Conservation (phyloP, 2,888 invertebrate species). For the Orthosia gracilis region DNA sequence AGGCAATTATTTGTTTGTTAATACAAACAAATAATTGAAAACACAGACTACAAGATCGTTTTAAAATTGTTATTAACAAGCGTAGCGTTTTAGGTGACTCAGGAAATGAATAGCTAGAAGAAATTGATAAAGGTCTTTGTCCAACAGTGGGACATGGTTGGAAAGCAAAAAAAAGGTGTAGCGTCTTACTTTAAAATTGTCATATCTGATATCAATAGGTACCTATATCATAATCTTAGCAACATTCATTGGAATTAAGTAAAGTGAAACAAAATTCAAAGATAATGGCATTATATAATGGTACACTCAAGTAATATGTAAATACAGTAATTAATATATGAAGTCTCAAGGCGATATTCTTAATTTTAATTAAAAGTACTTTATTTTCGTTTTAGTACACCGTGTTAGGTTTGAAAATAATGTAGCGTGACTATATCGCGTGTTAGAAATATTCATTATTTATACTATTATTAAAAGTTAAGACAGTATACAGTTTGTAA, state of each 20-base stretch:
- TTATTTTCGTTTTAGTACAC: conserved; percentile 6
- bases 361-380: conserved; percentile 47
- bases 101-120: not conserved
- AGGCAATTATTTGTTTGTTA: too few species aligned
- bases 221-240: not conserved
- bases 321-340: conserved; percentile 6
- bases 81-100: not conserved
- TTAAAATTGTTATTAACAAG: not conserved
- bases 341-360: conserved; percentile 33
- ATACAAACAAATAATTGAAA: not conserved
- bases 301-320: not conserved
- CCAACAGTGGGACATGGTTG: too few species aligned
- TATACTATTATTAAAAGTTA: conserved; percentile 28
- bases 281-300: not conserved
- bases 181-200: too few species aligned
- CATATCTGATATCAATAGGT: too few species aligned
- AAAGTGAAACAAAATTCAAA: not conserved
- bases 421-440: conserved; percentile 58
- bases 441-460: conserved; percentile 30
- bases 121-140: not conserved
- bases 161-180: too few species aligned
- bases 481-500: not conserved
- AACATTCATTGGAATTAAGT: not conserved
- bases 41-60: not conserved
- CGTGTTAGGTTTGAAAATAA: conserved; percentile 20